phyloP scores from a whole-genome alignment of 2,888 invertebrate species.

The Linnaemya vulpina region DNA sequence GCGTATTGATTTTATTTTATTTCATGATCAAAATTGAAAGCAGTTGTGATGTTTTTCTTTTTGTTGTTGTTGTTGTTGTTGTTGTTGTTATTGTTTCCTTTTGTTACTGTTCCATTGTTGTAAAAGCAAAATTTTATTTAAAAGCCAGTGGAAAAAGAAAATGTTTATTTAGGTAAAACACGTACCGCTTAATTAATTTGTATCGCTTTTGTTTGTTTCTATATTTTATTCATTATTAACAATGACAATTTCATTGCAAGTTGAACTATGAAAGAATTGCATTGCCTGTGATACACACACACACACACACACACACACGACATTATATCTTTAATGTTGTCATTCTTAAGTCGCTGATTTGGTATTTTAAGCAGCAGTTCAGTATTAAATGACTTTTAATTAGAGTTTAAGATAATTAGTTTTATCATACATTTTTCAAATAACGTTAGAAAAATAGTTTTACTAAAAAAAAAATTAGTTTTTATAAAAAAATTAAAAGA shows the following conservation, averaged over 20 bases:
- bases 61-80: slow-evolving; percentile 48
- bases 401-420: neutral
- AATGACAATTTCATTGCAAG: slow-evolving; percentile 41
- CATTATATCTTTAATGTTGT: too few species aligned
- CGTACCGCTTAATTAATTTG: slow-evolving; percentile 45
- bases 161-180: slow-evolving; percentile 25
- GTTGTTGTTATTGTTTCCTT: slow-evolving; percentile 55
- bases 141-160: slow-evolving; percentile 50
- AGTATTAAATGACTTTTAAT: neutral
- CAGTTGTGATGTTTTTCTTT: slow-evolving; percentile 26
- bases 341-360: neutral
- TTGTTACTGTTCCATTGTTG: slow-evolving; percentile 52
- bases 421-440: neutral
- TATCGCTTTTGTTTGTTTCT: slow-evolving; percentile 27
- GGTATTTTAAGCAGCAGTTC: neutral
- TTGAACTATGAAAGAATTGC: slow-evolving; percentile 12
- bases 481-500: too few species aligned
- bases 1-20: slow-evolving; percentile 19
- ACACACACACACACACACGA: too few species aligned
- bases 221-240: neutral
- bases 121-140: slow-evolving; percentile 55
- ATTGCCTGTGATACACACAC: neutral
- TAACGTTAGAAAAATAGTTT: too few species aligned
- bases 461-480: too few species aligned
- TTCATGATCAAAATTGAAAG: slow-evolving; percentile 15